These are phyloP conservation scores for Dynastes maya DNA, from an alignment of 2,888 invertebrate genomes.

Conservation along the genomic window DNA sequence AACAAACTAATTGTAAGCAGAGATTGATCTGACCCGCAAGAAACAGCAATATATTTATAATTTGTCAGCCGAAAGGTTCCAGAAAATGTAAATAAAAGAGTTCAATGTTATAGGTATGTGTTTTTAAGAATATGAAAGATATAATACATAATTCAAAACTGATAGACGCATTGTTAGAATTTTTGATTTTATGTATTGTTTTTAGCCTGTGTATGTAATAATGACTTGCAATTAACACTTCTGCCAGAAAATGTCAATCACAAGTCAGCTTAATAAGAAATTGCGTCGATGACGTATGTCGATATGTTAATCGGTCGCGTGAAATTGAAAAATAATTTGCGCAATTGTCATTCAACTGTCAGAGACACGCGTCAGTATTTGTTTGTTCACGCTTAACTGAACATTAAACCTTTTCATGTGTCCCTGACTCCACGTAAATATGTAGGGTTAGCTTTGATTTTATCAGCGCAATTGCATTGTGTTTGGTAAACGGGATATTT, in stretches of 20 bases:
- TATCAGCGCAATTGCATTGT: conserved; percentile 26
- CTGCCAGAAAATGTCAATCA: conserved; percentile 29
- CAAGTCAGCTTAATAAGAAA: conserved; percentile 32
- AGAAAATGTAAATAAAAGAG: too few relatives aligned
- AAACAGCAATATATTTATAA: too few relatives aligned
- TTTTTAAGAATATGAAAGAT: too few relatives aligned
- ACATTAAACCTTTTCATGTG: conserved; percentile 46
- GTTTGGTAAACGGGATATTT: conserved; percentile 18
- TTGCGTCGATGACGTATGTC: conserved; percentile 15
- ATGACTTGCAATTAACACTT: conserved; percentile 4
- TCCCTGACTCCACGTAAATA: conserved; percentile 28
- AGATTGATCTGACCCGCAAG: too few relatives aligned
- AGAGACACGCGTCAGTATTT: conserved; percentile 60
- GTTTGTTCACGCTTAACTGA: conserved; percentile 61
- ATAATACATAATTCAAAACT: too few relatives aligned
- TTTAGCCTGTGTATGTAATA: too few relatives aligned
- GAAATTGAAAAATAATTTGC: conserved; percentile 59
- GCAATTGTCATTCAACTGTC: conserved; percentile 61
- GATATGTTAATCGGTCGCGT: conserved; percentile 27
- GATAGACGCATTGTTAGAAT: too few relatives aligned
- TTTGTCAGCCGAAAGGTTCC: too few relatives aligned
- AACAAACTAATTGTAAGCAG: too few relatives aligned
- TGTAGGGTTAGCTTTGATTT: conserved; percentile 36
- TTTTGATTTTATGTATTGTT: too few relatives aligned
- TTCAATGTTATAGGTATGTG: too few relatives aligned